A percentile compares a stretch with the other conserved stretches of the same genome.
Conservation (phyloP, 2,888 invertebrate species). For the Aporophyla nigra region DNA sequence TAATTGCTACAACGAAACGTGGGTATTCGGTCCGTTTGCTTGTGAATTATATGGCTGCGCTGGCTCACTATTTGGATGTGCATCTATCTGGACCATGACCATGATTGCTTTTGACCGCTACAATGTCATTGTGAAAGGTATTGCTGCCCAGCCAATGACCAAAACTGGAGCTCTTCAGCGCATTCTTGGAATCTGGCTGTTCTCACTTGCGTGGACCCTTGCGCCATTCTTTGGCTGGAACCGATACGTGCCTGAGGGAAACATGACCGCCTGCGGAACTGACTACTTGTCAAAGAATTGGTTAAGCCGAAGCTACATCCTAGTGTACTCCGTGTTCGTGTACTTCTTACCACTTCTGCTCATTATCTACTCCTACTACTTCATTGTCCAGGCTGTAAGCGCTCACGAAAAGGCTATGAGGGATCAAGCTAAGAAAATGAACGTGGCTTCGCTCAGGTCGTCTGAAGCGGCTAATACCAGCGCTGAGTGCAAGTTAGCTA, state of each 20-base stretch:
- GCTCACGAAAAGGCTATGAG: conserved; percentile 96
- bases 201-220: conserved; percentile 95
- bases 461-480: conserved; percentile 95
- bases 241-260: conserved; percentile 97
- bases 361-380: conserved; percentile 97
- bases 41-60: conserved; percentile 97
- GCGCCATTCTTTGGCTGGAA: conserved; percentile 97
- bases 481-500: conserved; percentile 96
- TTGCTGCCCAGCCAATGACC: conserved; percentile 96
- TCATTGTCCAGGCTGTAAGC: conserved; percentile 96
- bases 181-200: conserved; percentile 95
- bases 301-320: conserved; percentile 94
- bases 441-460: conserved; percentile 96
- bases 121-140: conserved; percentile 97
- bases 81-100: conserved; percentile 98
- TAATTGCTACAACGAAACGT: conserved; percentile 95
- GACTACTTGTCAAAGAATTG: conserved; percentile 95
- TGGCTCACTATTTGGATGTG: conserved; percentile 97
- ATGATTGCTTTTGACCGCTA: conserved; percentile 98
- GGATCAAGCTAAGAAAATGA: conserved; percentile 98
- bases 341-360: conserved; percentile 94
- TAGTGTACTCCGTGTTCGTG: conserved; percentile 94
- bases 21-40: conserved; percentile 94
- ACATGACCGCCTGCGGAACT: conserved; percentile 98
- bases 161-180: conserved; percentile 94